Evolutionary conservation across 2,113 vertebrate genomes (phyloP).

Genomic region (Cinclus cinclus): DNA sequence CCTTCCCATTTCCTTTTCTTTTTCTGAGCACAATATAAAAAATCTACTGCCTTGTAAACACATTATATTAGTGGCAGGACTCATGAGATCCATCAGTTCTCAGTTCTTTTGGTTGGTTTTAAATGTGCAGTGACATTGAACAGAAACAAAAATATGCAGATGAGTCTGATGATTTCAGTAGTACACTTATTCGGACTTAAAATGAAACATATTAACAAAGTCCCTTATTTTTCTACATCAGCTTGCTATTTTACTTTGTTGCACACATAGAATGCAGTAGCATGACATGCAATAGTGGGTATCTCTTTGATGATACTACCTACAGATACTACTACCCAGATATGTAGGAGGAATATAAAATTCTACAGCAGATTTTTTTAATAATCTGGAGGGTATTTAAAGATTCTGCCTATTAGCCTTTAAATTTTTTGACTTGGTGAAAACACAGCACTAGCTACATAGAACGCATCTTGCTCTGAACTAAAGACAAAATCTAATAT

Average conservation of each 20-base stretch:
- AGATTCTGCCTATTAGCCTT: background rate
- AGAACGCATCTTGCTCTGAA: background rate
- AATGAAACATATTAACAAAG: background rate
- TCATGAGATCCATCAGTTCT: background rate
- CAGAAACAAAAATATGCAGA: background rate
- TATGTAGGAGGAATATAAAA: background rate
- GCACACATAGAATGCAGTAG: background rate
- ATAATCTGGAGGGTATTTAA: background rate
- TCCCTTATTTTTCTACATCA: background rate
- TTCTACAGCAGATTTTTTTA: background rate
- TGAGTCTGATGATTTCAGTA: background rate
- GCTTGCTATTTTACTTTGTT: background rate
- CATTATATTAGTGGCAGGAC: background rate
- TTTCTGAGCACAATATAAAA: background rate
- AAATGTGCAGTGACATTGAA: background rate
- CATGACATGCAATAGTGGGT: background rate
- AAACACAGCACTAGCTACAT: background rate
- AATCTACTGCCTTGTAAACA: background rate
- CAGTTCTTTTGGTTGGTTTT: background rate
- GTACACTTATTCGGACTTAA: background rate
- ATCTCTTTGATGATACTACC: background rate
- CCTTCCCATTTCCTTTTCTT: rapidly evolving
- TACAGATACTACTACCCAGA: background rate
- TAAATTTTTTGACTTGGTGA: background rate
- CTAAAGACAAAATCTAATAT: background rate